phyloP scores from a whole-genome alignment of 2,113 vertebrate genomes.

The Polypterus bichir region DNA sequence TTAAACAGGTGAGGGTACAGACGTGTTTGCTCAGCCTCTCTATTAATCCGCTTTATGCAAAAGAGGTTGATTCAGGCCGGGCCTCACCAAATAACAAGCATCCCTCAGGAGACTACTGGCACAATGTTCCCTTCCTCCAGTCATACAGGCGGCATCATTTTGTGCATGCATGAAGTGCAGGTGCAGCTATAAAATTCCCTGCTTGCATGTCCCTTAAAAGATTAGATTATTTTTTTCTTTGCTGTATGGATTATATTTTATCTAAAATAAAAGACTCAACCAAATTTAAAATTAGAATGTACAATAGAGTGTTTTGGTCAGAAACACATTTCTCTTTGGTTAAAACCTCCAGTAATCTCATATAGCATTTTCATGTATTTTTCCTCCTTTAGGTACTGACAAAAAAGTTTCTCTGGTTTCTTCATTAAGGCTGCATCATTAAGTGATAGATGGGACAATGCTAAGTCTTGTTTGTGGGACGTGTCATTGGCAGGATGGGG shows the following conservation, averaged over 20 bases:
- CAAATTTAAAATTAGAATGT: no score
- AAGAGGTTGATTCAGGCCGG: slow-evolving; percentile 41
- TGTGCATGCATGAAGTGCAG: slow-evolving; percentile 8
- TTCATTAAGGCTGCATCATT: no score
- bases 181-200: not conserved
- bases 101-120: slow-evolving; percentile 42
- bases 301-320: no score
- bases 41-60: slow-evolving; percentile 58
- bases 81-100: slow-evolving; percentile 40
- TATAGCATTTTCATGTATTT: no score
- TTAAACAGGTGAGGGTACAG: slow-evolving; percentile 50
- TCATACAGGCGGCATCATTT: slow-evolving; percentile 42
- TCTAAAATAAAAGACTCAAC: no score
- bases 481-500: no score
- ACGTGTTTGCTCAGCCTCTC: slow-evolving; percentile 56
- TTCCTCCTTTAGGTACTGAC: no score
- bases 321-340: no score
- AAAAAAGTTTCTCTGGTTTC: no score
- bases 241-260: not conserved
- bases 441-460: no score
- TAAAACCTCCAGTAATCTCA: no score
- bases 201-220: not conserved
- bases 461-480: no score
- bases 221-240: not conserved
- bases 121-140: slow-evolving; percentile 45